Evolutionary conservation across 2,797 vertebrate species (phyloP).

Genomic region (Gymnoscopelus braueri): DNA sequence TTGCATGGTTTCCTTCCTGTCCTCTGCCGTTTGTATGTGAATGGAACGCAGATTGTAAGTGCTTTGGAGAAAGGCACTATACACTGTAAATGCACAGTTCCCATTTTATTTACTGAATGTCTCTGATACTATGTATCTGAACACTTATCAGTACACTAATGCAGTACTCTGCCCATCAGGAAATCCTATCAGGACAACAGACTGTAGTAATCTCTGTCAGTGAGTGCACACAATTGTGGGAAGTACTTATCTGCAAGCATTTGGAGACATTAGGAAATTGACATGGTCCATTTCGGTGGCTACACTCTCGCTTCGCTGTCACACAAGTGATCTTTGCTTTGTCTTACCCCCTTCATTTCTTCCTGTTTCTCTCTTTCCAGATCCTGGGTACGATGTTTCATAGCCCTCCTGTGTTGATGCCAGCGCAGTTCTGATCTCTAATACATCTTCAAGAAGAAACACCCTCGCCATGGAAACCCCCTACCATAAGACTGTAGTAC

Average conservation of each 20-base stretch:
- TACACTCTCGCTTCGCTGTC: slow-evolving; percentile 26
- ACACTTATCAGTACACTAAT: not conserved
- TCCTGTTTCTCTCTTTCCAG: slow-evolving; percentile 59
- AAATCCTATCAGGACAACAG: not conserved
- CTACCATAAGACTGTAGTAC: slow-evolving; percentile 40
- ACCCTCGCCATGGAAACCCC: slow-evolving; percentile 62
- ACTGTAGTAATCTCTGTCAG: not conserved
- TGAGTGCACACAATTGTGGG: not conserved
- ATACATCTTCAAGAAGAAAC: slow-evolving; percentile 32
- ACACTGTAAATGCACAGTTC: no score
- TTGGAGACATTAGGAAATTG: slow-evolving; percentile 28
- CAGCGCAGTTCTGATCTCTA: slow-evolving; percentile 36
- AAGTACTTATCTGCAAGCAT: not conserved
- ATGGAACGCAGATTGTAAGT: no score
- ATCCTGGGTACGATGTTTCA: slow-evolving; percentile 50
- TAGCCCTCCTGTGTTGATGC: slow-evolving; percentile 26
- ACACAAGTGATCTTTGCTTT: slow-evolving; percentile 40
- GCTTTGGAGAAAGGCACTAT: no score
- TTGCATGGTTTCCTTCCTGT: no score
- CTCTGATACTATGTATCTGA: no score
- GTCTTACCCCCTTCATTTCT: slow-evolving; percentile 13
- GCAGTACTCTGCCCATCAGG: not conserved
- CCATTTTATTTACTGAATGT: no score
- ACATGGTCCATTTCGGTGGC: slow-evolving; percentile 30
- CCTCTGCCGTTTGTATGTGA: no score